A percentile compares a stretch with the other conserved stretches of the same genome.
phyloP scores from a whole-genome alignment of 1,140 invertebrate species.

The Drosophila nikananu region DNA sequence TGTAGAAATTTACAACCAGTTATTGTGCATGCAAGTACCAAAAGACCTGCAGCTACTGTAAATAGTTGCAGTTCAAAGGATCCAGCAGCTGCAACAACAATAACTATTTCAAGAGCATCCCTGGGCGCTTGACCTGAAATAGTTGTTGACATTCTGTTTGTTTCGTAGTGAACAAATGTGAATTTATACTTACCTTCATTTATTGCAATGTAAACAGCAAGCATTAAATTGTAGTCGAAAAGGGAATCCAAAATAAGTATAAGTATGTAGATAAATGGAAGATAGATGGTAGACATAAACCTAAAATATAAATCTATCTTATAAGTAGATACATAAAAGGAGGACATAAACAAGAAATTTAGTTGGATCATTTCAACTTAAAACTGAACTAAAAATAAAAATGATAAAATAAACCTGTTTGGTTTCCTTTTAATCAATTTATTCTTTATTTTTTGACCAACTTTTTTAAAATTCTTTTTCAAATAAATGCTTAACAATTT shows the following conservation, averaged over 20 bases:
- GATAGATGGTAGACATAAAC: neutral
- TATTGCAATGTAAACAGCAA: neutral
- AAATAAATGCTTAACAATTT: no score
- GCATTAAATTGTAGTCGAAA: neutral
- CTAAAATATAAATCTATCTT: no score
- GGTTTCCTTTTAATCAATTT: neutral
- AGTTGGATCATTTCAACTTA: no score
- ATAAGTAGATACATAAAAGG: no score
- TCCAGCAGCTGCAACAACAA: conserved; percentile 20
- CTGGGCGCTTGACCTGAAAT: conserved; percentile 11
- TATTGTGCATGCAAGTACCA: conserved; percentile 1
- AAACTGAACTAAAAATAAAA: no score
- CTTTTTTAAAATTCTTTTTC: neutral
- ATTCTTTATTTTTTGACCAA: neutral
- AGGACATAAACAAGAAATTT: no score
- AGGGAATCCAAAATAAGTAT: neutral
- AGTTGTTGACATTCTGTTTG: conserved; percentile 32
- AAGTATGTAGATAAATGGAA: neutral
- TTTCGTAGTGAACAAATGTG: neutral
- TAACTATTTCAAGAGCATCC: conserved; percentile 11
- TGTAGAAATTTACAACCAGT: conserved; percentile 1
- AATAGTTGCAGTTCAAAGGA: conserved; percentile 15
- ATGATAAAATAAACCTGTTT: neutral
- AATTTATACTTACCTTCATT: neutral
- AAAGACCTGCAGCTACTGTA: conserved; percentile 22